A percentile compares a stretch with the other conserved stretches of the same genome.
Conservation (phyloP, 2,113 vertebrate species). For the Nanorana parkeri region DNA sequence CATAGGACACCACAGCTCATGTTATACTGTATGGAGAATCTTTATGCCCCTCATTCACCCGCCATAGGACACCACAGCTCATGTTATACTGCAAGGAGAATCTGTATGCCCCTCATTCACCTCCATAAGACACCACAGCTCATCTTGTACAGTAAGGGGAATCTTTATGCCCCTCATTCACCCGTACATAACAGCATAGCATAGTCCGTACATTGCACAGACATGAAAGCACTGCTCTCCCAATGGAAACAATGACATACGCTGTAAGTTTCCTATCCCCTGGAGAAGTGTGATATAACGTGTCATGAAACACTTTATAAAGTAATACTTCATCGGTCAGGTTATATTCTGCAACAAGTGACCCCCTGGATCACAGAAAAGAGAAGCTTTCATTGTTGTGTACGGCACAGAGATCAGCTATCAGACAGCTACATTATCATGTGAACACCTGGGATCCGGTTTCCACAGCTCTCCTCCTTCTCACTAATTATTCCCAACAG, state of each 20-base stretch:
- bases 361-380: neutral
- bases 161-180: too few species aligned
- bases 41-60: too few species aligned
- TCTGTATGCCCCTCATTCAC: too few species aligned
- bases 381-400: neutral
- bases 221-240: neutral
- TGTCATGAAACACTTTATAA: neutral
- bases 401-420: neutral
- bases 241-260: conserved; percentile 19
- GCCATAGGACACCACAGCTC: too few species aligned
- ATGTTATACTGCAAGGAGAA: too few species aligned
- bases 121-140: too few species aligned
- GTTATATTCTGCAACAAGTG: neutral
- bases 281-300: neutral
- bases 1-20: too few species aligned
- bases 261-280: neutral
- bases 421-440: neutral
- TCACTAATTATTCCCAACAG: neutral
- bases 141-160: too few species aligned
- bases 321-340: neutral
- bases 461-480: neutral
- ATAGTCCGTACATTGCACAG: neutral
- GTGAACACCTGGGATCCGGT: neutral
- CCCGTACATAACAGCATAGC: too few species aligned
- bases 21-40: too few species aligned